Evolutionary conservation across 2,888 invertebrate species (phyloP).

Genomic region (Ptilodon capucinus): DNA sequence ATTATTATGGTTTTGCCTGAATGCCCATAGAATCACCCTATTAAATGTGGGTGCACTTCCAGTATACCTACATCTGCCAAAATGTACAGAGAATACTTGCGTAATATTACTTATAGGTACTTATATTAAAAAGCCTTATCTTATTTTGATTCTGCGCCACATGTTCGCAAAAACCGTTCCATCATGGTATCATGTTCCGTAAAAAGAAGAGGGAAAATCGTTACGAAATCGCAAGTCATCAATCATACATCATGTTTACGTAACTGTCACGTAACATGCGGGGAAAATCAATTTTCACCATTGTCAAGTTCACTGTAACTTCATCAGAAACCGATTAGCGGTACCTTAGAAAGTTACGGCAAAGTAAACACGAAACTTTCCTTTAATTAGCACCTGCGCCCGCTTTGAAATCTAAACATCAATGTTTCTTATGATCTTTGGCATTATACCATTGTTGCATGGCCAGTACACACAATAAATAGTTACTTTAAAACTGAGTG

Average conservation of each 20-base stretch:
- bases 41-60: too few relatives aligned
- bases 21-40: too few relatives aligned
- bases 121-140: neutral
- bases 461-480: conserved; percentile 18
- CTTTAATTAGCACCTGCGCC: conserved; percentile 41
- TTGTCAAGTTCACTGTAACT: conserved; percentile 50
- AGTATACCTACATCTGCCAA: too few relatives aligned
- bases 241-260: conserved; percentile 8
- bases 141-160: neutral
- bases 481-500: neutral
- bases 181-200: neutral
- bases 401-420: conserved; percentile 12
- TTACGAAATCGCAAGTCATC: conserved; percentile 1
- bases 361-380: conserved; percentile 33
- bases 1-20: too few relatives aligned
- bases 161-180: neutral
- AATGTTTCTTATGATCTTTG: conserved; percentile 5
- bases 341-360: conserved; percentile 29
- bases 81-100: too few relatives aligned
- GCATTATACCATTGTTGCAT: conserved; percentile 17
- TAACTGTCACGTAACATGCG: conserved; percentile 16
- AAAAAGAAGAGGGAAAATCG: neutral
- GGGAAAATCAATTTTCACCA: conserved; percentile 32
- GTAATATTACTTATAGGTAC: too few relatives aligned
- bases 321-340: conserved; percentile 39